Conservation (phyloP, 2,888 invertebrate species). For the Ectobius pallidus region DNA sequence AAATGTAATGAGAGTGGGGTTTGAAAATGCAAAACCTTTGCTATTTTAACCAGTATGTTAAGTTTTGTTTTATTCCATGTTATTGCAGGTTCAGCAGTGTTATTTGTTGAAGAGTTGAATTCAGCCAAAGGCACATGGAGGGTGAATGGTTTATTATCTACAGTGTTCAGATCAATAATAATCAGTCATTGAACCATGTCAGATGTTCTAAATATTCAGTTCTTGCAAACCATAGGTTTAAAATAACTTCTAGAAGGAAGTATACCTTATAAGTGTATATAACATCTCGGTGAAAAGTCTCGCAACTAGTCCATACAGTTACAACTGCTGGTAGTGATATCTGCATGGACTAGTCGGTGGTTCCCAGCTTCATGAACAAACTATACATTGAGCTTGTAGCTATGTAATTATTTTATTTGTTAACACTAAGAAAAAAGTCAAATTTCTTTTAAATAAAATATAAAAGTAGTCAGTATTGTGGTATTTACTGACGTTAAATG, state of each 20-base stretch:
- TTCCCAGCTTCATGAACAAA: not conserved
- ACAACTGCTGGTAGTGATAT: conserved; percentile 6
- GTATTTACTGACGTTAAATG: no score
- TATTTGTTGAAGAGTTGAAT: not conserved
- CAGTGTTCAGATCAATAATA: conserved; percentile 8
- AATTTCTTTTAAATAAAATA: no score
- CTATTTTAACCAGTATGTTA: no score
- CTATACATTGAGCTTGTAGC: no score
- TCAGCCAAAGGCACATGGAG: conserved; percentile 8
- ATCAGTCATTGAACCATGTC: no score
- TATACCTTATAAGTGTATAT: not conserved
- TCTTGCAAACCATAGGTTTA: not conserved
- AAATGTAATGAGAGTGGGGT: no score
- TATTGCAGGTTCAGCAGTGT: no score
- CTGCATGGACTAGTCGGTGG: conserved; percentile 4
- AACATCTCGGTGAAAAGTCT: not conserved
- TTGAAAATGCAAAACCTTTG: no score
- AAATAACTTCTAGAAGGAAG: not conserved
- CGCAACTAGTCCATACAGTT: not conserved
- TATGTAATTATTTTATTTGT: no score
- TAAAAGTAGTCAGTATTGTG: no score
- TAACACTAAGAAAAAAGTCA: no score
- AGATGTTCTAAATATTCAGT: conserved; percentile 12
- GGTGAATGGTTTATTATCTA: conserved; percentile 16
- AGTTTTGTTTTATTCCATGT: no score